Conservation (phyloP, 2,113 vertebrate genomes). For the Vidua chalybeata region DNA sequence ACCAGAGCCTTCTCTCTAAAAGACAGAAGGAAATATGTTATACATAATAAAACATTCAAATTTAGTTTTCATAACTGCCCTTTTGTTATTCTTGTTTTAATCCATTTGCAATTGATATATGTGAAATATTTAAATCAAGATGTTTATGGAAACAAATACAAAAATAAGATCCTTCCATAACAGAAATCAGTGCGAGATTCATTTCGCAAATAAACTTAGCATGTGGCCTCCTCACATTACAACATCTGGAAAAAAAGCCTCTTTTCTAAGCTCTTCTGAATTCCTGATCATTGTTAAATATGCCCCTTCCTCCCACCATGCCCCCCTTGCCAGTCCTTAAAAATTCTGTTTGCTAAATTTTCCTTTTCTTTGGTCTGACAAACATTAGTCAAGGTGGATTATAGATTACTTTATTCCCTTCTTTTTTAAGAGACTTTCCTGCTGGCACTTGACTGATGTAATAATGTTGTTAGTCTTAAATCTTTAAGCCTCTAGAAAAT, state of each 20-base stretch:
- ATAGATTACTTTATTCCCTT: not conserved
- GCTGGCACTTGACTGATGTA: not conserved
- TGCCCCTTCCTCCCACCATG: not conserved
- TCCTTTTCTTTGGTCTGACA: conserved; percentile 15
- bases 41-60: not conserved
- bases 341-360: conserved; percentile 26
- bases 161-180: not conserved
- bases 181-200: not conserved
- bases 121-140: not conserved
- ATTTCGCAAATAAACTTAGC: conserved; percentile 23
- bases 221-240: conserved; percentile 17
- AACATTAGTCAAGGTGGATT: conserved; percentile 58
- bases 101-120: not conserved
- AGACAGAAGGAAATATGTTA: not conserved
- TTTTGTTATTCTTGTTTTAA: not conserved
- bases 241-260: not conserved
- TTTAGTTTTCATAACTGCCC: not conserved
- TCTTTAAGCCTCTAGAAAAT: conserved; percentile 5
- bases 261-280: conserved; percentile 31
- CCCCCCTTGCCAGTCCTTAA: not conserved
- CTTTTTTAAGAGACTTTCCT: not conserved
- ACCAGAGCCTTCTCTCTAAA: not conserved
- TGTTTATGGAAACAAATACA: not conserved
- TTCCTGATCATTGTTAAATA: conserved; percentile 45
- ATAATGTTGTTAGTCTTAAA: not conserved